A percentile compares a stretch with the other conserved stretches of the same genome.
Conservation (phyloP, 2,888 invertebrate genomes). For the Eristalis tenax region DNA sequence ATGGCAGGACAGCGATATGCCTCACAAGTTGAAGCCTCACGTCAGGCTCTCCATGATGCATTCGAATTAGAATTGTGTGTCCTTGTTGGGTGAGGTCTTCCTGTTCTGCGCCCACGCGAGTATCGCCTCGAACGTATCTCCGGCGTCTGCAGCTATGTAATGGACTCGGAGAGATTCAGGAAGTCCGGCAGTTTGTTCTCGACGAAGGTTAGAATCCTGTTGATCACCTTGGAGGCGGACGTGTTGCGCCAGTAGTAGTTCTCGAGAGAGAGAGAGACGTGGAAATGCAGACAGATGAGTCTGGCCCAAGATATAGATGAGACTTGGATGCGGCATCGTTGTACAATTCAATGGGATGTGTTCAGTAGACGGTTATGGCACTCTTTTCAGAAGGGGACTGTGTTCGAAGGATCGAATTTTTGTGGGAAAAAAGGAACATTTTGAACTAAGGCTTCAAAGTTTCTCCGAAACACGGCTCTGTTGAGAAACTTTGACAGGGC, state of each 20-base stretch:
- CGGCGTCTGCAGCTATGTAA: conserved; percentile 94
- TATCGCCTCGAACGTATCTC: conserved; percentile 97
- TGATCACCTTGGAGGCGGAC: conserved; percentile 95
- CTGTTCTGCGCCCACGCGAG: conserved; percentile 93
- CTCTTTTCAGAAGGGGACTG: too few species aligned
- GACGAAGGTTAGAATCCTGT: conserved; percentile 95
- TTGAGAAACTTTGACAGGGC: too few species aligned
- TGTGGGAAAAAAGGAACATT: too few species aligned
- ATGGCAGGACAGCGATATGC: conserved; percentile 95
- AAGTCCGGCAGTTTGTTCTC: conserved; percentile 93
- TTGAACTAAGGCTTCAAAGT: too few species aligned
- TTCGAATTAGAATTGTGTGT: conserved; percentile 93
- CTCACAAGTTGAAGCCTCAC: conserved; percentile 92
- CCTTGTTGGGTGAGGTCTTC: conserved; percentile 90
- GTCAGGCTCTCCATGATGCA: conserved; percentile 96
- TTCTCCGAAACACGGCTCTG: too few species aligned
- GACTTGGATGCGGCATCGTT: too few species aligned
- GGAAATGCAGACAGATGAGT: not conserved
- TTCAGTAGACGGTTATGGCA: too few species aligned
- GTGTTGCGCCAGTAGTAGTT: conserved; percentile 98
- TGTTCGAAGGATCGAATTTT: too few species aligned
- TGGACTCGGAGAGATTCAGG: conserved; percentile 93
- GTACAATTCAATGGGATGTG: too few species aligned
- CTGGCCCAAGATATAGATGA: not conserved
- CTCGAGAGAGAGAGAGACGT: conserved; percentile 82